phyloP scores from a whole-genome alignment of 2,797 vertebrate genomes.

The Fratercula arctica region DNA sequence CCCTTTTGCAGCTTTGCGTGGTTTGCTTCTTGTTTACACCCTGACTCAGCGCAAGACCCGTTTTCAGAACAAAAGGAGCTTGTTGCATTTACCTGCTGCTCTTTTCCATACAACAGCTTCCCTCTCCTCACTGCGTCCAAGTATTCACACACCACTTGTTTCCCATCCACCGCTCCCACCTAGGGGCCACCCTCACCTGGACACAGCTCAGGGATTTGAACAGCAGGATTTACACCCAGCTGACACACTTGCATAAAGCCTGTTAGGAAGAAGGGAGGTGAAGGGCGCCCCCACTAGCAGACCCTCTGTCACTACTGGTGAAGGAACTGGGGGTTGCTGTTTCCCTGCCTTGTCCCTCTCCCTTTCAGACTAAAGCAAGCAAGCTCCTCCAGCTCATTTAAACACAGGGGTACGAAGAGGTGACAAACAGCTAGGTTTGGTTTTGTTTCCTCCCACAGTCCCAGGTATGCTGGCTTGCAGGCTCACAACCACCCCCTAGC shows the following conservation, averaged over 20 bases:
- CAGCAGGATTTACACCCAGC: neutral
- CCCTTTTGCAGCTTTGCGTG: neutral
- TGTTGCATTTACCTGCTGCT: neutral
- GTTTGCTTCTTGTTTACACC: neutral
- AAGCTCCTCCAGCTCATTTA: neutral
- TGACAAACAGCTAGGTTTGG: neutral
- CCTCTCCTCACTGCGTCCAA: neutral
- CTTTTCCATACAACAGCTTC: neutral
- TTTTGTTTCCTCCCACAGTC: neutral
- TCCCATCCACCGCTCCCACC: neutral
- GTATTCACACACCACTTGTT: fast-evolving
- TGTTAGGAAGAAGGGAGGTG: neutral
- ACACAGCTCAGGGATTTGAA: neutral
- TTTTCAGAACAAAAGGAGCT: neutral
- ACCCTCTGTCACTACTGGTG: neutral
- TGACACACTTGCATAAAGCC: neutral
- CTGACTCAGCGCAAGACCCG: neutral
- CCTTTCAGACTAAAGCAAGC: neutral
- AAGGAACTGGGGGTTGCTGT: neutral
- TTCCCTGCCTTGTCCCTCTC: neutral
- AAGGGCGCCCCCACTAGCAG: neutral
- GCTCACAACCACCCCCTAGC: neutral
- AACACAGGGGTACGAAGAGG: fast-evolving
- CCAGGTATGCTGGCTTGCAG: neutral
- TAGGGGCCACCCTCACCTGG: neutral